Percentiles rank a stretch among this genome's conserved stretches.
phyloP scores from a whole-genome alignment of 2,797 vertebrate genomes.

The Picus viridis region DNA sequence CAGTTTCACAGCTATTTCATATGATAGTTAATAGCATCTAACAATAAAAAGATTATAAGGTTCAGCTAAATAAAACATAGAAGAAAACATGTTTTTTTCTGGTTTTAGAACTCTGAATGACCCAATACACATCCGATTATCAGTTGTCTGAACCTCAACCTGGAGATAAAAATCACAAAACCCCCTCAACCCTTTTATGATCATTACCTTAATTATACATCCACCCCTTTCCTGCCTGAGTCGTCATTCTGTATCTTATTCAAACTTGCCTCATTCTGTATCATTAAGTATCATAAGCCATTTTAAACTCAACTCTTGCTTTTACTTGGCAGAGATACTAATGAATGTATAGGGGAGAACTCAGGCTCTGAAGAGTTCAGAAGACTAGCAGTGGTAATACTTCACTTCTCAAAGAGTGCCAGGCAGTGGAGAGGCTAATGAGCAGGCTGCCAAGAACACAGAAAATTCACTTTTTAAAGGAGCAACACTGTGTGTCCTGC shows the following conservation, averaged over 20 bases:
- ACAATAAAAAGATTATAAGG: neutral
- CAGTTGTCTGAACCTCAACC: conserved; percentile 36
- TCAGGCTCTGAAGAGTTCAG: neutral
- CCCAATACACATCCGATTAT: conserved; percentile 11
- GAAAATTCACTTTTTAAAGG: conserved; percentile 1
- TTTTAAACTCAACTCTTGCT: neutral
- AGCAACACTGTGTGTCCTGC: neutral
- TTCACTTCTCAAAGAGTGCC: neutral
- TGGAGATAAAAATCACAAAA: conserved; percentile 49
- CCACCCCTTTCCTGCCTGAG: neutral
- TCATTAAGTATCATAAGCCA: neutral
- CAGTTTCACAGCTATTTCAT: neutral
- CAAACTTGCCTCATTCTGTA: conserved; percentile 33
- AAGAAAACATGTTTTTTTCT: neutral
- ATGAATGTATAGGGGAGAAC: neutral
- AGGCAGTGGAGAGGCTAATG: neutral
- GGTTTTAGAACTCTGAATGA: conserved; percentile 13
- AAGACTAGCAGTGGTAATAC: neutral
- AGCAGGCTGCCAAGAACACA: neutral
- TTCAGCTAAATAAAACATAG: neutral
- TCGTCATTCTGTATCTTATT: neutral
- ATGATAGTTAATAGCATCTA: neutral
- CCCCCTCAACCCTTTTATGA: conserved; percentile 22
- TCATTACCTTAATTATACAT: conserved; percentile 65
- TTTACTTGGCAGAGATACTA: conserved; percentile 11